Percentiles rank a stretch among this genome's conserved stretches.
Evolutionary conservation across 2,888 invertebrate species (phyloP).

Genomic region (Dyspetes luteomarginatus): DNA sequence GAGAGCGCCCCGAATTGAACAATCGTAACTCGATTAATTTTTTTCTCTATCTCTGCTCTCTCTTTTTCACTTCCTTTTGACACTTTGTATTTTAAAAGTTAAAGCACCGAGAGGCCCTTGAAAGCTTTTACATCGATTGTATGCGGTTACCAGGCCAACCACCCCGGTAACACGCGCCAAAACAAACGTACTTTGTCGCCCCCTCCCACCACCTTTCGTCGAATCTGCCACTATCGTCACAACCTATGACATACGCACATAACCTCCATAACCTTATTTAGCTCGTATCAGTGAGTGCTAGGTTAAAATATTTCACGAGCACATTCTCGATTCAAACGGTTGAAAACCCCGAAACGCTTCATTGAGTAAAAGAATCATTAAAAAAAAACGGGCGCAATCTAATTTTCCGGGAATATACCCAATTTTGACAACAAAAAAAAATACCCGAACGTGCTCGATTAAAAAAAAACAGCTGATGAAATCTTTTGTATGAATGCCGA

Average conservation of each 20-base stretch:
- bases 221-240: conserved; percentile 1
- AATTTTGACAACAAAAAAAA: background rate
- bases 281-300: conserved; percentile 51
- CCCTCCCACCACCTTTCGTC: background rate
- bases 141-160: conserved; percentile 82
- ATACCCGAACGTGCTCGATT: background rate
- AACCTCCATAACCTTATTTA: conserved; percentile 66
- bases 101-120: conserved; percentile 51
- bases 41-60: conserved; percentile 5
- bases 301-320: conserved; percentile 59
- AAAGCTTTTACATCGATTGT: conserved; percentile 78
- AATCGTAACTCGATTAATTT: background rate
- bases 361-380: conserved; percentile 5
- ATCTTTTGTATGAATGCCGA: conserved; percentile 18
- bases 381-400: background rate
- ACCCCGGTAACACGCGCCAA: conserved; percentile 80
- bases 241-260: conserved; percentile 60
- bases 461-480: conserved; percentile 45
- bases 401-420: background rate
- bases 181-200: conserved; percentile 71
- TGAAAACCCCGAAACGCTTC: background rate
- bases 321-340: conserved; percentile 48
- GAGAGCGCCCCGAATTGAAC: background rate
- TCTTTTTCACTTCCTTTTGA: background rate
- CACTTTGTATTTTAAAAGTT: conserved; percentile 12